Base-by-base conservation (phyloP, 2,797 vertebrate genomes). In the Eutrigla gurnardus region DNA sequence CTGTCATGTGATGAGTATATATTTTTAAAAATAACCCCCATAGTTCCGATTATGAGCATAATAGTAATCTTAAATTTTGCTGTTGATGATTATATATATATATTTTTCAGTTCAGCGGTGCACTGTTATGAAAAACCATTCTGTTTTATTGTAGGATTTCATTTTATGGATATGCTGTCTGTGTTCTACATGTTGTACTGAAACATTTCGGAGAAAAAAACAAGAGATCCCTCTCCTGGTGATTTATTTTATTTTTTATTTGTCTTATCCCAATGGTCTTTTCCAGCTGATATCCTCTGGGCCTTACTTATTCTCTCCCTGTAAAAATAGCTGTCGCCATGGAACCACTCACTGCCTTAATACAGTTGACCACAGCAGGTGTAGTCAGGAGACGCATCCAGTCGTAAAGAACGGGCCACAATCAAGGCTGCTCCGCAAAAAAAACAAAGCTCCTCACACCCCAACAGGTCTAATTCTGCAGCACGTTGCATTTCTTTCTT, bases 171-270 rank as follows among this genome's bases (percentile, higher is more conserved):
- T 90, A 84, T 87, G 84, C 87, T 92, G 89, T 92, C 87, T 88
- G 91, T 94, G 93, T 94, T 94, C 88, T 86, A 94, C 94, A 94
- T 95, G 94, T 95, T 95, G 93, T 95, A 94, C 89, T 93, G 93
- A 95, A 93, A 94, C 93, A 93, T 94, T 95, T 94, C 91, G 89
- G 87, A 85, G 85, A 87, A 89, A 89, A 25, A 89, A 89, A 88
- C 72, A 77, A 80, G 73, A 86, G 54, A 73, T 78, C 80, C 81
- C 82, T 73, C 18, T 55, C 77, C 70, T 72, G 65, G 70, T 63
- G 46, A 15, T 64, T 73, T 47, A 70, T 75, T 43, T 45, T 60
- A 73, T 65, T 58, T 65, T 49, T 58, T 68, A 32, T 53, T 58
- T 46, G 65, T 86, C 45, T 71, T 82, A 68, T 76, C 77, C 76